Percentiles rank a stretch among this genome's conserved stretches.
Conservation (phyloP, 2,113 vertebrate genomes). For the Monarcha castaneiventris region DNA sequence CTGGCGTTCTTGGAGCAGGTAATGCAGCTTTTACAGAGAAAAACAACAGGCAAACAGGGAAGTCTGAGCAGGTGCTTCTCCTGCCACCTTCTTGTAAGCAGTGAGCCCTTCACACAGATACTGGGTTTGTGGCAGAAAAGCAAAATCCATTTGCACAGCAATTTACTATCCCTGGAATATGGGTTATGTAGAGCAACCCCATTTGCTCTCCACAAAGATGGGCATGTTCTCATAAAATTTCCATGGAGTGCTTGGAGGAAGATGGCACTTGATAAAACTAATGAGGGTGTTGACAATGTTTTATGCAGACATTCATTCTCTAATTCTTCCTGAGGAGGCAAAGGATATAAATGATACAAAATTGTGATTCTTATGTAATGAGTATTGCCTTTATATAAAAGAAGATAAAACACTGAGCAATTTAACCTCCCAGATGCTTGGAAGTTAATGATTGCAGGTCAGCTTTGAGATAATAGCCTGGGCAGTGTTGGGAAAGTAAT, state of each 20-base stretch:
- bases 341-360: background rate
- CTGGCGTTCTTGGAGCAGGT: background rate
- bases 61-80: background rate
- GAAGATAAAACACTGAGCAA: background rate
- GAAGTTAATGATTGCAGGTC: constrained; percentile 37
- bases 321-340: background rate
- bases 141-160: background rate
- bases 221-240: background rate
- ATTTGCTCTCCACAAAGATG: background rate
- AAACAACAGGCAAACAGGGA: background rate
- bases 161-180: background rate
- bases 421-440: constrained; percentile 45
- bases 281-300: background rate
- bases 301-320: background rate
- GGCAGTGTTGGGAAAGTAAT: constrained; percentile 55
- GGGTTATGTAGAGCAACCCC: background rate
- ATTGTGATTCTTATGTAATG: background rate
- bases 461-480: constrained; percentile 63
- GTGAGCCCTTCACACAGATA: background rate
- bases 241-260: background rate
- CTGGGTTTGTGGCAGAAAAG: background rate
- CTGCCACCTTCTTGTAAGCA: background rate
- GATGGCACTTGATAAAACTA: background rate
- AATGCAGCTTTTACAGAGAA: background rate
- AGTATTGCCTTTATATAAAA: background rate